Evolutionary conservation across 2,888 invertebrate genomes (phyloP).

Genomic region (Vesta saturnalis): DNA sequence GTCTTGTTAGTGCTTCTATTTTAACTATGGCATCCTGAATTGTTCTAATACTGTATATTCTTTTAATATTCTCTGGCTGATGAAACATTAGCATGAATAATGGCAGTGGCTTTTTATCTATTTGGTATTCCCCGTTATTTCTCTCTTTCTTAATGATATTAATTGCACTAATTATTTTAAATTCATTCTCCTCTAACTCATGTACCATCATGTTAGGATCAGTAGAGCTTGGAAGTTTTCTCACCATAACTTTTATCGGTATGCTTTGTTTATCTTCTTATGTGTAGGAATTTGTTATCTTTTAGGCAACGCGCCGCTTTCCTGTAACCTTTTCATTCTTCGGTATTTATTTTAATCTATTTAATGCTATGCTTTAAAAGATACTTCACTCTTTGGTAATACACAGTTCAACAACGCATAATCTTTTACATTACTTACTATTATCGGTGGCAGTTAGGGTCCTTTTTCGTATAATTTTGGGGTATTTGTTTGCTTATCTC

Average conservation of each 20-base stretch:
- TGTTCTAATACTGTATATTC: neutral
- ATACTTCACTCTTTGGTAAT: neutral
- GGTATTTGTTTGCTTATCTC: neutral
- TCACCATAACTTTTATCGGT: slow-evolving; percentile 18
- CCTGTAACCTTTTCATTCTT: slow-evolving; percentile 14
- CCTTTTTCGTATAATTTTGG: slow-evolving; percentile 5
- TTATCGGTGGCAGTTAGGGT: slow-evolving; percentile 17
- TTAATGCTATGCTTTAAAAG: slow-evolving; percentile 15
- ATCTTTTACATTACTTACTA: slow-evolving; percentile 18
- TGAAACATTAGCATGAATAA: no score
- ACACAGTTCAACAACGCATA: neutral
- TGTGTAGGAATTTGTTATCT: slow-evolving; percentile 16
- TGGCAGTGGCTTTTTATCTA: no score
- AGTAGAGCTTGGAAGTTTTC: slow-evolving; percentile 1
- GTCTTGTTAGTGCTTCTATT: slow-evolving; percentile 14
- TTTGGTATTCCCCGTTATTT: no score
- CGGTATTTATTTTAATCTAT: slow-evolving; percentile 21
- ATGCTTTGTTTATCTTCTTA: slow-evolving; percentile 19
- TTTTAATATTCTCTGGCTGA: slow-evolving; percentile 13
- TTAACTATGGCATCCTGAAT: neutral
- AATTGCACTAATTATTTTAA: slow-evolving; percentile 7
- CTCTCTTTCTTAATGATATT: no score
- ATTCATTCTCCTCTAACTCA: neutral
- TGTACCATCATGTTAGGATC: slow-evolving; percentile 14
- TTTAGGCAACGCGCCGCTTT: neutral